A percentile compares a stretch with the other conserved stretches of the same genome.
Evolutionary conservation across 1,140 invertebrate species (phyloP).

Genomic region (Phymastichus coffea): DNA sequence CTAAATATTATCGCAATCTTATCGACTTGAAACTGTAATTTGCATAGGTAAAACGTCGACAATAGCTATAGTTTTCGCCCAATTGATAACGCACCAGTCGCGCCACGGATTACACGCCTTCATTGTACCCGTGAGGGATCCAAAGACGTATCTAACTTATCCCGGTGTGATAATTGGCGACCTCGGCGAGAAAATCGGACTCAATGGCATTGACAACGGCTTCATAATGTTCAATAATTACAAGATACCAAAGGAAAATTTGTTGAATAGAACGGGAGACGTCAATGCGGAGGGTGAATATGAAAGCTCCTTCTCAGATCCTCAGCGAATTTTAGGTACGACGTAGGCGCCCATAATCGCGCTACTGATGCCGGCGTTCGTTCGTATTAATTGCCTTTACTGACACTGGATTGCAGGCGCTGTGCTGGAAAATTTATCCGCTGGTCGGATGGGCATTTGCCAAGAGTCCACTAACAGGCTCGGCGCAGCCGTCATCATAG

Average conservation of each 20-base stretch:
- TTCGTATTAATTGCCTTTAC: neutral
- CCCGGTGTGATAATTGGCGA: slow-evolving; percentile 79
- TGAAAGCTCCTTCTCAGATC: slow-evolving; percentile 76
- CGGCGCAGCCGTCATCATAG: slow-evolving; percentile 75
- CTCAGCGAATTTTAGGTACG: slow-evolving; percentile 69
- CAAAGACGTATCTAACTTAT: slow-evolving; percentile 67
- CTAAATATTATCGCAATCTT: neutral
- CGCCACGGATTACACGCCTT: slow-evolving; percentile 81
- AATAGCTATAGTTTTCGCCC: slow-evolving; percentile 87
- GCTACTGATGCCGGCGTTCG: neutral
- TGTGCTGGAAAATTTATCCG: slow-evolving; percentile 66
- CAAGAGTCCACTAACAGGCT: slow-evolving; percentile 70
- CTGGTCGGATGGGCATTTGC: slow-evolving; percentile 74
- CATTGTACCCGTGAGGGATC: slow-evolving; percentile 76
- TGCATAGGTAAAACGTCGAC: slow-evolving; percentile 83
- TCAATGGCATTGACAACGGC: slow-evolving; percentile 85
- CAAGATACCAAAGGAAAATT: slow-evolving; percentile 61
- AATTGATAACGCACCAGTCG: slow-evolving; percentile 73
- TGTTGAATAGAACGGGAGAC: slow-evolving; percentile 67
- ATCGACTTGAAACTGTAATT: slow-evolving; percentile 23
- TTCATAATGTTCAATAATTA: slow-evolving; percentile 66
- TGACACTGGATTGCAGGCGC: slow-evolving; percentile 44
- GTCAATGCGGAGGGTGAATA: slow-evolving; percentile 65
- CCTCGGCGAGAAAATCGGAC: slow-evolving; percentile 79
- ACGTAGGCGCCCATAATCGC: no score